These are phyloP conservation scores for Toxotes jaculatrix DNA, from an alignment of 2,113 vertebrate genomes.

Conservation along the genomic window DNA sequence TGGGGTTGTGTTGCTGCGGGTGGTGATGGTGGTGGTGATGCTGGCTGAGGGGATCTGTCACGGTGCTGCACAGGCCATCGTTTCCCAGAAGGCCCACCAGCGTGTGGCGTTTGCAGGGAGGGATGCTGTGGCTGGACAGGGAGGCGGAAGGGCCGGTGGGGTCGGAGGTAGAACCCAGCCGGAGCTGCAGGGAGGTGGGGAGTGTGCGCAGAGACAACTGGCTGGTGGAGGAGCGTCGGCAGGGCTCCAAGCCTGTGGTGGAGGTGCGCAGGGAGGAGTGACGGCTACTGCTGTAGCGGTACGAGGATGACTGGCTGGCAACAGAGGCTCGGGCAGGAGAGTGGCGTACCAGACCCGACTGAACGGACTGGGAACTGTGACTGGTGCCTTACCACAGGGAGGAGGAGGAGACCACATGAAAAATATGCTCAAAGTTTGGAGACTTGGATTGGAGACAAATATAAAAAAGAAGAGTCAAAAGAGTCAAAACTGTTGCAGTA, in stretches of 20 bases:
- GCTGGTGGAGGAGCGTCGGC: constrained; percentile 96
- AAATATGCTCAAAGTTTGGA: background rate
- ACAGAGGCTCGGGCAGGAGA: constrained; percentile 96
- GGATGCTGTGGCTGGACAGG: constrained; percentile 98
- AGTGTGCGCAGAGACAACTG: constrained; percentile 96
- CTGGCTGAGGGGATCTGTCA: constrained; percentile 80
- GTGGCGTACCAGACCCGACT: constrained; percentile 93
- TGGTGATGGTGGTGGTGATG: constrained; percentile 82
- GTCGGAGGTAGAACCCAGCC: constrained; percentile 91
- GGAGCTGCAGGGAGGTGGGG: constrained; percentile 95
- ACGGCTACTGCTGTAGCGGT: constrained; percentile 95
- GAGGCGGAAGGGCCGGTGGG: constrained; percentile 90
- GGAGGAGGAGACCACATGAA: background rate
- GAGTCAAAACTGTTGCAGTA: background rate
- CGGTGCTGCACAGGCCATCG: constrained; percentile 85
- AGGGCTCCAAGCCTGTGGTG: constrained; percentile 93
- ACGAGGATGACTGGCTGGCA: constrained; percentile 95
- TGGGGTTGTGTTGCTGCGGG: constrained; percentile 86
- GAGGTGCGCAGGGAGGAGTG: constrained; percentile 97
- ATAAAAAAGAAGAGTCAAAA: background rate
- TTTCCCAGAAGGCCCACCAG: constrained; percentile 94
- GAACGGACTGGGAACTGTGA: constrained; percentile 96
- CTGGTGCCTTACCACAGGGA: constrained; percentile 89
- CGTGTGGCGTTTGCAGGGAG: constrained; percentile 95
- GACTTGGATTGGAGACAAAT: too few species aligned